phyloP scores from a whole-genome alignment of 53 echinoderm and acorn worm genomes.

The Echinarachnius parma region DNA sequence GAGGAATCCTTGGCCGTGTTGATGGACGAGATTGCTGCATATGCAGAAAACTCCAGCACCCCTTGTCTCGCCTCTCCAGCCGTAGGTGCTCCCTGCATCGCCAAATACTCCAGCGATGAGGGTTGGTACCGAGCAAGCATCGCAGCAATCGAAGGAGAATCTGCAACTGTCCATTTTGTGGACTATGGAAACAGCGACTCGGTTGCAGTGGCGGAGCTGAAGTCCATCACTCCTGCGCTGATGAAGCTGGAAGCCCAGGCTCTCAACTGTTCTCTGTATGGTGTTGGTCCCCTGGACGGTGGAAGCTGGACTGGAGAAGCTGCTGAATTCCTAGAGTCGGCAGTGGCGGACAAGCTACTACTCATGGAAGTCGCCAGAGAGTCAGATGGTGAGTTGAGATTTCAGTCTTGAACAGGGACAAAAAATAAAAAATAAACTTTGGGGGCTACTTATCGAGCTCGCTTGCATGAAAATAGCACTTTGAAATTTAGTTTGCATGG shows the following conservation, averaged over 20 bases:
- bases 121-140: slow-evolving; percentile 86
- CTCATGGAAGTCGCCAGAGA: slow-evolving; percentile 59
- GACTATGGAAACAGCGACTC: slow-evolving; percentile 93
- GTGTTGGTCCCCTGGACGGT: slow-evolving; percentile 41
- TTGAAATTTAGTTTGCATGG: no score
- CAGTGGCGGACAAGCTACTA: slow-evolving; percentile 65
- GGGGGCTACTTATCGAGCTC: no score
- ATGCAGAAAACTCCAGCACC: slow-evolving; percentile 28
- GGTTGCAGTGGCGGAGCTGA: slow-evolving; percentile 40
- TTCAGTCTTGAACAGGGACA: no score
- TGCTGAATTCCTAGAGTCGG: slow-evolving; percentile 42
- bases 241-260: slow-evolving; percentile 56
- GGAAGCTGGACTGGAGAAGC: slow-evolving; percentile 50
- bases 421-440: no score
- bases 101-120: slow-evolving; percentile 77
- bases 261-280: slow-evolving; percentile 54
- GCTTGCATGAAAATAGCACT: no score
- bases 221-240: slow-evolving; percentile 53
- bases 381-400: slow-evolving; percentile 14
- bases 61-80: slow-evolving; percentile 20
- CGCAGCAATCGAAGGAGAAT: slow-evolving; percentile 30
- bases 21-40: slow-evolving; percentile 52
- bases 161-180: slow-evolving; percentile 62
- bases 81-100: slow-evolving; percentile 63
- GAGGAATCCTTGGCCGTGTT: slow-evolving; percentile 43